Evolutionary conservation across 1,140 invertebrate genomes (phyloP).

Genomic region (Cryptotermes secundus): DNA sequence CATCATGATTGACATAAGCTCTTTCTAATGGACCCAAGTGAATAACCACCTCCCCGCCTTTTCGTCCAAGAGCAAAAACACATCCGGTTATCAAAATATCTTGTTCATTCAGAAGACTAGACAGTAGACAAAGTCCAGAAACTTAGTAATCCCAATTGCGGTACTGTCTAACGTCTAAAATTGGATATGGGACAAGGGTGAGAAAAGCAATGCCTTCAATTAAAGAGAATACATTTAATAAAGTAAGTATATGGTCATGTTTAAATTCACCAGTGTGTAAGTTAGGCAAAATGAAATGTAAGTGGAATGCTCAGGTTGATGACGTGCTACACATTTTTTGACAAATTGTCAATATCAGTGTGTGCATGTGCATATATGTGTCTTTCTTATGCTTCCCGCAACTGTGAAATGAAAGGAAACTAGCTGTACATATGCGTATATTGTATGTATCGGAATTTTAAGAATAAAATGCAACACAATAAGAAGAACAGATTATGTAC

Average conservation of each 20-base stretch:
- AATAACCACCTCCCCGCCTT: too few relatives aligned
- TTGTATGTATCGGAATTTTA: slow-evolving; percentile 1
- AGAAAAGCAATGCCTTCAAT: not conserved
- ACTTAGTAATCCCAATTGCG: not conserved
- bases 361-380: not conserved
- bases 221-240: not conserved
- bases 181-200: not conserved
- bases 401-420: not conserved
- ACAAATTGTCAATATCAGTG: not conserved
- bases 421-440: not conserved
- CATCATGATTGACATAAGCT: too few relatives aligned
- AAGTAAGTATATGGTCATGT: not conserved
- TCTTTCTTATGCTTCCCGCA: not conserved
- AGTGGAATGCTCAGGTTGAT: not conserved
- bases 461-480: not conserved
- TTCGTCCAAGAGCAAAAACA: too few relatives aligned
- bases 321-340: not conserved
- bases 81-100: too few relatives aligned
- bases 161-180: not conserved
- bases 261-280: not conserved
- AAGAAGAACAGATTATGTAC: not conserved
- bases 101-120: too few relatives aligned
- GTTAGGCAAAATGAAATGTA: not conserved
- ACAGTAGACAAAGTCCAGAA: too few relatives aligned
- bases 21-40: too few relatives aligned